Evolutionary conservation across 2,797 vertebrate genomes (phyloP), one percentile per base, ranked within the genome.

Genomic region (Eulemur albifrons): DNA sequence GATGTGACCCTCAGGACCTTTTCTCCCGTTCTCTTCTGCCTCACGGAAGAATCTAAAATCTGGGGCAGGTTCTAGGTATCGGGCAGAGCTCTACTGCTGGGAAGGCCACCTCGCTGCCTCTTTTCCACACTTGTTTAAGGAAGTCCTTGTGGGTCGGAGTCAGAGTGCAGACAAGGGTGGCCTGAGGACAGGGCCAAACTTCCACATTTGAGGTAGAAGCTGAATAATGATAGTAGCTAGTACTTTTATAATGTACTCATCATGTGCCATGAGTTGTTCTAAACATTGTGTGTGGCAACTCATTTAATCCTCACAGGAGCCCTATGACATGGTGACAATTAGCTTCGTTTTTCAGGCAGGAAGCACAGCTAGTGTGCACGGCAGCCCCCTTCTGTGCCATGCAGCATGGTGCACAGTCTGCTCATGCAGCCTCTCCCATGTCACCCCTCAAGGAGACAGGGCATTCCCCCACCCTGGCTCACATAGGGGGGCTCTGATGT

Each of bases 361-460:
- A 84, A 54, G 75, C 38, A 35, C 27, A 40, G 40, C 40, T 40
- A 40, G 8, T 72, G n/a, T 25, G 57, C 4, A 12, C 50, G 25
- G 11, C n/a, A 48, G 12, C 45, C 21, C 14, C 32, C 43, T 45
- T 75, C 5, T 48, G 59, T 17, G 30, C 80, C 25, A 0, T 1
- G 20, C 10, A 5, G n/a, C n/a, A 43, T 57, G 30, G 30, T 61
- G 8, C 50, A 30, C 50, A 30, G 12, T n/a, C 23, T 45, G 32
- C 11, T 25, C 21, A 27, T 11, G 9, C 8, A 43, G 4, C 35
- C 67, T 14, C 17, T 15, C 30, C 38, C 1, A 0, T 17, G 7
- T 5, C 1, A 4, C 2, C 30, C 32, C 70, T 88, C 30, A 70
- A 18, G 38, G 48, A 72, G 75, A 76, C 35, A 4, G 20, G 13